Evolutionary conservation across 2,797 vertebrate species (phyloP), one percentile per base, ranked within the genome.

Genomic region (Hemibagrus guttatus): DNA sequence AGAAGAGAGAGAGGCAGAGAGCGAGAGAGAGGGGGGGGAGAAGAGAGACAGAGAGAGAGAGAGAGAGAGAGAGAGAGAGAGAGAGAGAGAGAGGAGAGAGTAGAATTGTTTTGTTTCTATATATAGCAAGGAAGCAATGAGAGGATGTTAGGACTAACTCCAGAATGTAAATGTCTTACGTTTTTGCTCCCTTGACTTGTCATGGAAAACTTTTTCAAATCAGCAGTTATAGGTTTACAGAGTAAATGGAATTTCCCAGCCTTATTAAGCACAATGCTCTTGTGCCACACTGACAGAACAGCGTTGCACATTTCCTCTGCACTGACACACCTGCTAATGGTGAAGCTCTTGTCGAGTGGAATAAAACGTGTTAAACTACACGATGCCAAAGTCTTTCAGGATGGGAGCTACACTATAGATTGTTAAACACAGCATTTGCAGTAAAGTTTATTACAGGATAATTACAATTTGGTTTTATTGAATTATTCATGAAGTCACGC

Each of bases 401-500:
- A 16, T 7, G 6, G 12, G 21, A 63, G 58, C 23, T 17, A 42
- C 58, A 63, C 58, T 46, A 17, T n/a, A 63, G 35, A 46, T 17
- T 26, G 76, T 26, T 61, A 35, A 58, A 39, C 54, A 46, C 35
- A 63, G 31, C 35, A 2, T 46, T 5, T n/a, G 78, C 78, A 4
- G 31, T 61, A 26, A 61, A 46, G 58, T 81, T 81, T 81, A 28
- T 81, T 81, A 64, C 79, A 49, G 61, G 59, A 28, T 81, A 46
- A 81, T 81, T 81, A 81, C 80, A 52, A 49, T 64, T 42, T 19
- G 16, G 16, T 19, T 49, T 81, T 46, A n/a, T 81, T 46, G 79
- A 46, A 85, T 86, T 82, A 74, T 81, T 49, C 39, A 63, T 49
- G 39, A 81, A 86, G n/a, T 74, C 79, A 39, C 26, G 42, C 79